A percentile compares a stretch with the other conserved stretches of the same genome.
These are phyloP conservation scores for Crambe crambe DNA, from an alignment of 37 sponge, comb jelly and placozoan genomes.

Conservation along the genomic window DNA sequence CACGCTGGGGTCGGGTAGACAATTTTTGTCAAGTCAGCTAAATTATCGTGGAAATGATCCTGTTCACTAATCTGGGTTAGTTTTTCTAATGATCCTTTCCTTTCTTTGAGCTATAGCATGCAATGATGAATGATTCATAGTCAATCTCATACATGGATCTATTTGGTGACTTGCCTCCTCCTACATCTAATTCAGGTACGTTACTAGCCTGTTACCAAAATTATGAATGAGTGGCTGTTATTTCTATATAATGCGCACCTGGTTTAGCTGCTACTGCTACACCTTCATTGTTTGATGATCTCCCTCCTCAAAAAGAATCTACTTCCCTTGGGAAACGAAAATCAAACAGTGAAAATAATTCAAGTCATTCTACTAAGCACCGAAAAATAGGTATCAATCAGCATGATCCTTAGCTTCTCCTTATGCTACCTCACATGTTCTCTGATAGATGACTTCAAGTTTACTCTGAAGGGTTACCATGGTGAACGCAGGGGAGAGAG, in stretches of 20 bases:
- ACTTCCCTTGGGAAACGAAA: not conserved
- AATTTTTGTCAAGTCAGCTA: too few species aligned
- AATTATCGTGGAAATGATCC: too few species aligned
- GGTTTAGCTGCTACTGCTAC: not conserved
- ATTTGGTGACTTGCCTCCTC: slow-evolving; percentile 55
- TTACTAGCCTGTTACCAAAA: too few species aligned
- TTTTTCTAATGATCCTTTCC: too few species aligned
- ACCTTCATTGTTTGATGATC: not conserved
- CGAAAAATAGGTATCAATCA: not conserved
- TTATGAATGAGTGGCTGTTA: too few species aligned
- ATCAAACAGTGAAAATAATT: not conserved
- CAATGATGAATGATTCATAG: too few species aligned
- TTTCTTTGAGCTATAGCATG: too few species aligned
- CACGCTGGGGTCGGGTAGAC: too few species aligned
- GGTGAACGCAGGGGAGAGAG: slow-evolving; percentile 86
- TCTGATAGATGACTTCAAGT: not conserved
- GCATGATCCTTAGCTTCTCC: too few species aligned
- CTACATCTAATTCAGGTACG: not conserved
- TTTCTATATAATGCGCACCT: not conserved
- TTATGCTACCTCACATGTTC: too few species aligned
- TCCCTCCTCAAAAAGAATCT: not conserved
- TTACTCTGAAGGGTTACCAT: slow-evolving; percentile 55
- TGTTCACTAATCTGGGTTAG: too few species aligned
- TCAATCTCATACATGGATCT: too few species aligned
- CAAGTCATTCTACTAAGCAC: not conserved